phyloP scores from a whole-genome alignment of 2,888 invertebrate species.

The Ecdyonurus torrentis region DNA sequence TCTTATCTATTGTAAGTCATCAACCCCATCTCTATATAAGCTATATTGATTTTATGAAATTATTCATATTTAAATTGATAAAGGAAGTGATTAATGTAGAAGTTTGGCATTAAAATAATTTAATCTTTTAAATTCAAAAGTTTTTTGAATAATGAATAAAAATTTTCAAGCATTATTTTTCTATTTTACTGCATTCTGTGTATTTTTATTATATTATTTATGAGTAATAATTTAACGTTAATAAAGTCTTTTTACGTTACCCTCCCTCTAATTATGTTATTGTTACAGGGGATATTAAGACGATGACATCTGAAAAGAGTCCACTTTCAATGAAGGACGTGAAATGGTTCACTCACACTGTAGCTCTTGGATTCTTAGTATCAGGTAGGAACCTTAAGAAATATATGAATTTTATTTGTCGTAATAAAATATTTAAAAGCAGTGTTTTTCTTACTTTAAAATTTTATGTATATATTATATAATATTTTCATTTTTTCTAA shows the following conservation, averaged over 20 bases:
- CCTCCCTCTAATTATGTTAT: too few relatives aligned
- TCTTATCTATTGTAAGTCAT: constrained; percentile 62
- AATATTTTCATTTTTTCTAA: background rate
- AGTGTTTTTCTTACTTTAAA: background rate
- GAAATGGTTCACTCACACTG: constrained; percentile 77
- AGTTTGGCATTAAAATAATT: constrained; percentile 1
- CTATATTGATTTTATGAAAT: too few relatives aligned
- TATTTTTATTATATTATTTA: too few relatives aligned
- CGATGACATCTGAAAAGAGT: constrained; percentile 71
- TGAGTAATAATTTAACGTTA: too few relatives aligned
- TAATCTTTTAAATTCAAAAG: too few relatives aligned
- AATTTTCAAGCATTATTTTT: too few relatives aligned
- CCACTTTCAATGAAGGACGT: constrained; percentile 81
- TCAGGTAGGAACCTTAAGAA: constrained; percentile 39
- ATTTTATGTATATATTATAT: background rate
- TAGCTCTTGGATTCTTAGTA: constrained; percentile 72
- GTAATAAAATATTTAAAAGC: background rate
- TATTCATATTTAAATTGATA: background rate
- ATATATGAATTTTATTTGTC: background rate
- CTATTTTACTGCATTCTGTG: background rate
- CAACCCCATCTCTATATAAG: background rate
- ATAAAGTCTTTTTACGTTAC: too few relatives aligned
- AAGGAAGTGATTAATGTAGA: background rate
- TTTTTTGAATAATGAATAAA: too few relatives aligned
- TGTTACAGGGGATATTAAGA: constrained; percentile 70